phyloP scores from a whole-genome alignment of 2,113 vertebrate species.

The Centrocercus urophasianus region DNA sequence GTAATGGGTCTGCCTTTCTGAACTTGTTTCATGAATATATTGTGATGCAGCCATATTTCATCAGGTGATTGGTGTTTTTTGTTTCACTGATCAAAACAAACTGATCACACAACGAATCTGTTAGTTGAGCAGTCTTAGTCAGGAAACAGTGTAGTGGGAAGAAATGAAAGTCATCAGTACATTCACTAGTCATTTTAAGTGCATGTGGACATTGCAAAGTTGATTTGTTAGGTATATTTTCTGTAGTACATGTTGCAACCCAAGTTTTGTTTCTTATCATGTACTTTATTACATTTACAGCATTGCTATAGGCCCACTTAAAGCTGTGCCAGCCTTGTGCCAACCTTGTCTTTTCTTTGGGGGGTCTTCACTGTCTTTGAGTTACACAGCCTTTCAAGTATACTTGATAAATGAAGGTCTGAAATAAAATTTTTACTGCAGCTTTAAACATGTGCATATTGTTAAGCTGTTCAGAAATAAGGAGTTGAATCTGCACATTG shows the following conservation, averaged over 20 bases:
- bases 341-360: conserved; percentile 47
- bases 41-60: background rate
- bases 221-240: background rate
- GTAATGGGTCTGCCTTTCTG: background rate
- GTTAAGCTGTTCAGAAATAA: conserved; percentile 48
- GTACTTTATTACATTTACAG: background rate
- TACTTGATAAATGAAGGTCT: conserved; percentile 63
- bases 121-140: background rate
- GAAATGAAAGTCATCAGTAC: background rate
- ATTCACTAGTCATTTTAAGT: background rate
- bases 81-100: background rate
- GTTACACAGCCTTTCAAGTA: conserved; percentile 35
- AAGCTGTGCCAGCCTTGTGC: conserved; percentile 25
- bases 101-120: background rate
- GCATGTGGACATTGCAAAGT: background rate
- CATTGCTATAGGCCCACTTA: background rate
- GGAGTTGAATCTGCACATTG: conserved; percentile 42
- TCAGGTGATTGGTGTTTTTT: background rate
- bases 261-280: background rate
- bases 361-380: conserved; percentile 50
- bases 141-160: background rate
- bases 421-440: conserved; percentile 51
- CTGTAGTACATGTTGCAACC: background rate
- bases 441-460: conserved; percentile 63
- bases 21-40: background rate